These are phyloP conservation scores for Triplophysa rosa DNA, from an alignment of 2,113 vertebrate genomes.

Conservation along the genomic window DNA sequence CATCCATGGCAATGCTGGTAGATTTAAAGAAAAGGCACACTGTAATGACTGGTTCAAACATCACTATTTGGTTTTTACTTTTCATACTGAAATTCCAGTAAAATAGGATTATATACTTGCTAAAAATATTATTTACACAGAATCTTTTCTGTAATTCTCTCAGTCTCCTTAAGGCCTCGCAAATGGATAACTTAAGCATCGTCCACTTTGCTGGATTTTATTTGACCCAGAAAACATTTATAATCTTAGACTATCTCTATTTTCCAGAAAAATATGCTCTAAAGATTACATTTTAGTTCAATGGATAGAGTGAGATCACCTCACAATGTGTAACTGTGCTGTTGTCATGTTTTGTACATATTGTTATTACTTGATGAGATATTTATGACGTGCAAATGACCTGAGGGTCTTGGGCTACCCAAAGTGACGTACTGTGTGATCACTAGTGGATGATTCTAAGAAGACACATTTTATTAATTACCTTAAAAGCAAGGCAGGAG, in stretches of 20 bases:
- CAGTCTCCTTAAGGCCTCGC: background rate
- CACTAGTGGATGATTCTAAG: constrained; percentile 31
- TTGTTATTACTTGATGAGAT: constrained; percentile 39
- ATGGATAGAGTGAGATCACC: background rate
- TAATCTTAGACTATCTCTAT: background rate
- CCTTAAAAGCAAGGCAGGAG: constrained; percentile 33
- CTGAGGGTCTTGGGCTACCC: constrained; percentile 49
- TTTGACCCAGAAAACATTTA: background rate
- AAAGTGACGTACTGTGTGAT: constrained; percentile 52
- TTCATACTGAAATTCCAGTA: no score
- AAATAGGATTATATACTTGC: no score
- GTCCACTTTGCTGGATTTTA: background rate
- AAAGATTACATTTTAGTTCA: background rate
- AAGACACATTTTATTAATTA: constrained; percentile 34
- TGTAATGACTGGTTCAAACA: background rate
- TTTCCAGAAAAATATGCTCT: constrained; percentile 7
- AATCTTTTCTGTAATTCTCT: no score
- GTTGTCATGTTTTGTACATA: background rate
- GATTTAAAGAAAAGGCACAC: background rate
- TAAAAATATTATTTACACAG: no score
- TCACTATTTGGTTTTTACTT: background rate
- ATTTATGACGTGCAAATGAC: constrained; percentile 41
- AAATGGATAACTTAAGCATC: background rate
- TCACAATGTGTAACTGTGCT: background rate
- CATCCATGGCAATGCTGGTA: background rate